phyloP scores from a whole-genome alignment of 2,888 invertebrate genomes.

The Netelia inedita region DNA sequence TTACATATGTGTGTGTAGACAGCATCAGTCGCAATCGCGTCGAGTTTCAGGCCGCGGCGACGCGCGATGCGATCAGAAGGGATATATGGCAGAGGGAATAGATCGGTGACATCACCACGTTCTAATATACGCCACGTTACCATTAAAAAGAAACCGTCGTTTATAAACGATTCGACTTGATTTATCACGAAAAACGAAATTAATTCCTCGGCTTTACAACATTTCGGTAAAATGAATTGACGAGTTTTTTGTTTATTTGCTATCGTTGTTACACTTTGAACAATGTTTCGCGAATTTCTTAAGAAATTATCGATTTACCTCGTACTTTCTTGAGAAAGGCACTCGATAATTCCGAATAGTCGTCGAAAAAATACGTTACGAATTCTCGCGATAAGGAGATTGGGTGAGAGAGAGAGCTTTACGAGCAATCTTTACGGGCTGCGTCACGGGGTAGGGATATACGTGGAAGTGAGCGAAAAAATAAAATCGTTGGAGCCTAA shows the following conservation, averaged over 20 bases:
- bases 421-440: conserved; percentile 71
- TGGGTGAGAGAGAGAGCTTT: not conserved
- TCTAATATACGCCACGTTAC: not conserved
- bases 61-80: conserved; percentile 24
- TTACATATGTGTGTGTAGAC: not conserved
- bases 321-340: too few species aligned
- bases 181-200: not conserved
- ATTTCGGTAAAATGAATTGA: not conserved
- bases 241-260: not conserved
- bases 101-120: conserved; percentile 61
- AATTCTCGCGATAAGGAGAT: not conserved
- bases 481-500: conserved; percentile 49
- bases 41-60: conserved; percentile 52
- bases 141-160: conserved; percentile 2
- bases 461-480: not conserved
- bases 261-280: not conserved
- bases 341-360: not conserved
- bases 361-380: not conserved
- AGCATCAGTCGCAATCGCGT: conserved; percentile 46
- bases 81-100: conserved; percentile 32
- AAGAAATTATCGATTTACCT: not conserved
- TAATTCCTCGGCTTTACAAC: not conserved
- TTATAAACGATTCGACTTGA: not conserved
- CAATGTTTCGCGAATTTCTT: not conserved
- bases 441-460: conserved; percentile 72